Evolutionary conservation across 2,113 vertebrate species (phyloP).

Genomic region (Tricholaema leucomelas): DNA sequence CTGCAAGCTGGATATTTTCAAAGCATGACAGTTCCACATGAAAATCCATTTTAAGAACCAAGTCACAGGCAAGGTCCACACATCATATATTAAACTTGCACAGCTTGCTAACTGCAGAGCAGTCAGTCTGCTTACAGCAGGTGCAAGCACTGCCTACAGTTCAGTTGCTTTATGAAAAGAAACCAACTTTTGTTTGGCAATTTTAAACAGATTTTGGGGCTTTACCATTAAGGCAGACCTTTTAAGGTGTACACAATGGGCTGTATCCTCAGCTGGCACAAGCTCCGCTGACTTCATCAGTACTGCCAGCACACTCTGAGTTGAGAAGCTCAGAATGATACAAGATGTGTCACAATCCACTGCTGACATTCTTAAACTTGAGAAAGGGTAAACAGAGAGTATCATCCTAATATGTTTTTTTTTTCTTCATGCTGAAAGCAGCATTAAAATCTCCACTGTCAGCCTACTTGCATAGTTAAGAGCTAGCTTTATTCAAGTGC

Average conservation of each 20-base stretch:
- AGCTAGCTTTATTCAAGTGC: slow-evolving; percentile 5
- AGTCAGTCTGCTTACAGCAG: background rate
- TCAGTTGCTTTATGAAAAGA: background rate
- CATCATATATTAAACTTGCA: background rate
- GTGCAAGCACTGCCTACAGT: background rate
- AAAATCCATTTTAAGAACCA: slow-evolving; percentile 27
- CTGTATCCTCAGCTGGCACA: background rate
- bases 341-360: background rate
- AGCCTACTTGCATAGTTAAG: slow-evolving; percentile 16
- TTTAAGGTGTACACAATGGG: background rate
- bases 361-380: background rate
- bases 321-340: background rate
- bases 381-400: background rate
- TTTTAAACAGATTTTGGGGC: background rate
- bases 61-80: background rate
- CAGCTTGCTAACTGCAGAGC: background rate
- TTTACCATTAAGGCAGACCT: background rate
- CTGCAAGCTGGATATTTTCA: background rate
- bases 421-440: background rate
- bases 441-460: background rate
- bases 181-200: background rate
- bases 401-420: background rate
- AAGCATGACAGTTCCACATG: background rate
- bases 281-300: background rate
- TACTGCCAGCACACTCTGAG: background rate